These are phyloP conservation scores for Hipparchia sbordonii DNA, from an alignment of 2,888 invertebrate genomes.

Conservation along the genomic window DNA sequence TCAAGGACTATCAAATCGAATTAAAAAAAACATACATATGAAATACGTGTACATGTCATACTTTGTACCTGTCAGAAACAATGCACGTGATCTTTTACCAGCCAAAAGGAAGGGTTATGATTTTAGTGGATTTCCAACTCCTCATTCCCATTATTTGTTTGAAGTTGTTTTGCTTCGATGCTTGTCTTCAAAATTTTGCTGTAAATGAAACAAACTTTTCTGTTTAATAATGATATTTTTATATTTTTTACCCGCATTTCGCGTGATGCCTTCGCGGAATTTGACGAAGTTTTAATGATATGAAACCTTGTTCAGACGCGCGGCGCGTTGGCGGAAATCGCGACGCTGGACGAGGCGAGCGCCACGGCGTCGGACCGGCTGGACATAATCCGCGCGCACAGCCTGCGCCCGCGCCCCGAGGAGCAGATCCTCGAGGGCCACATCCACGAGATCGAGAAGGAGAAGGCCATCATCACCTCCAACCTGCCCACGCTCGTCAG, in stretches of 20 bases:
- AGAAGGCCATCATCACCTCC: conserved; percentile 90
- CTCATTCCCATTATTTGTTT: no score
- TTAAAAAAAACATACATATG: no score
- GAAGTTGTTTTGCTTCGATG: no score
- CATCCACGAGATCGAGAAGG: conserved; percentile 91
- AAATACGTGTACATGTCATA: no score
- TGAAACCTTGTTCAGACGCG: conserved; percentile 84
- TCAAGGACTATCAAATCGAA: no score
- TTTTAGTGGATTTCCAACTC: no score
- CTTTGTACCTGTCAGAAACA: no score
- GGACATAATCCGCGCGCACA: conserved; percentile 84
- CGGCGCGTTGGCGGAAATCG: conserved; percentile 93
- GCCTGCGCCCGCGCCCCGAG: conserved; percentile 84
- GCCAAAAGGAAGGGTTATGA: no score
- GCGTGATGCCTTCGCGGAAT: not conserved
- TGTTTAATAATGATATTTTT: no score
- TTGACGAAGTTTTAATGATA: not conserved
- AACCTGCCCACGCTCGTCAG: conserved; percentile 89
- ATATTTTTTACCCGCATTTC: no score
- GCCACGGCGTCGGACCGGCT: conserved; percentile 92
- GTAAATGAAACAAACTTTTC: not conserved
- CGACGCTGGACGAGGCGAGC: conserved; percentile 93
- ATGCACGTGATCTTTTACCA: no score
- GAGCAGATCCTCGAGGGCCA: conserved; percentile 89
- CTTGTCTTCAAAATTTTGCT: no score